A percentile compares a stretch with the other conserved stretches of the same genome.
Evolutionary conservation across 2,888 invertebrate species (phyloP).

Genomic region (Orthonychiurus folsomi): DNA sequence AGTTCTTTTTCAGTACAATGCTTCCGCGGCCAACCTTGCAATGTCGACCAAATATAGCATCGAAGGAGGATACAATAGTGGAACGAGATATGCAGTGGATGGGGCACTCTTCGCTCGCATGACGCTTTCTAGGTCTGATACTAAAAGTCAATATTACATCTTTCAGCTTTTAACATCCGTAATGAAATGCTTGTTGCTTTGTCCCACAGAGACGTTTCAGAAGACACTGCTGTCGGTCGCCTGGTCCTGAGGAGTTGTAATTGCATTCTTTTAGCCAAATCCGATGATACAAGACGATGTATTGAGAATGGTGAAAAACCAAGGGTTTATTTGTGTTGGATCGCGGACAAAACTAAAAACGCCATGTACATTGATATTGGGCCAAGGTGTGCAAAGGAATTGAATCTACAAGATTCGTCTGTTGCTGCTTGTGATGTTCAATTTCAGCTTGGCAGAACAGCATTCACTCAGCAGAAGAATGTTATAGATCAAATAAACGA

Average conservation of each 20-base stretch:
- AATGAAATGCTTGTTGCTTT: no score
- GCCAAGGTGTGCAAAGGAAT: conserved; percentile 55
- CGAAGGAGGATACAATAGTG: conserved; percentile 32
- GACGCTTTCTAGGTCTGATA: conserved; percentile 34
- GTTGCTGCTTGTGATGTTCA: conserved; percentile 58
- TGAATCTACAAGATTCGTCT: conserved; percentile 53
- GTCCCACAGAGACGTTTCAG: conserved; percentile 61
- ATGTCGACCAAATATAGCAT: conserved; percentile 29
- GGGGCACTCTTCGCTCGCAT: conserved; percentile 36
- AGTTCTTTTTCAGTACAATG: conserved; percentile 39
- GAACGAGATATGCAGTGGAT: conserved; percentile 36
- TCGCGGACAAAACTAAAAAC: conserved; percentile 71
- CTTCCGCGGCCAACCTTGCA: conserved; percentile 31
- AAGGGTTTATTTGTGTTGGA: conserved; percentile 61
- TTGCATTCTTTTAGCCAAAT: conserved; percentile 54
- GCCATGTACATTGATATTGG: conserved; percentile 65
- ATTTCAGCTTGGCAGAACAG: conserved; percentile 68
- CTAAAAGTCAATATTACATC: no score
- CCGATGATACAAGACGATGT: conserved; percentile 26
- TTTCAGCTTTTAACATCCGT: no score
- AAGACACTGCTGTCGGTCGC: conserved; percentile 71
- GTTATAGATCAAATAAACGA: conserved; percentile 67
- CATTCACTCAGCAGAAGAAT: conserved; percentile 75
- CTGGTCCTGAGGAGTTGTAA: conserved; percentile 67
- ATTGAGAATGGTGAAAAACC: conserved; percentile 21